A percentile compares a stretch with the other conserved stretches of the same genome.
phyloP scores from a whole-genome alignment of 2,113 vertebrate genomes.

The Eidolon helvum region DNA sequence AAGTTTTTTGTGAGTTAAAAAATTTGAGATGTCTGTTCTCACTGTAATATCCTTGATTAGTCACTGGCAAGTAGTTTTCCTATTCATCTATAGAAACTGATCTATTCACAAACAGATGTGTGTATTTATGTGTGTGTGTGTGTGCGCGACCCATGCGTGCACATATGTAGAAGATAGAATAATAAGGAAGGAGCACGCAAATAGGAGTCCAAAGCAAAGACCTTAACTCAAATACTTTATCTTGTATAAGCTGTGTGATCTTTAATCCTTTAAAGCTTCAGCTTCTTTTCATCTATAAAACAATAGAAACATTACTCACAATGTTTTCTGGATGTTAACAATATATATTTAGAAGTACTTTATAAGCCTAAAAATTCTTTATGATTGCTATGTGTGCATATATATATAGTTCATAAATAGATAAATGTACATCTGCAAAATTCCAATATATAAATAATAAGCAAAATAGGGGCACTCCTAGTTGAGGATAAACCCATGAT shows the following conservation, averaged over 20 bases:
- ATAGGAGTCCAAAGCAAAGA: not conserved
- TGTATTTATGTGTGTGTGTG: not conserved
- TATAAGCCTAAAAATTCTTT: constrained; percentile 7
- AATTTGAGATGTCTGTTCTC: not conserved
- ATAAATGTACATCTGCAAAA: not conserved
- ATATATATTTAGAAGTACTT: not conserved
- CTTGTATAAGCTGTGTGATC: not conserved
- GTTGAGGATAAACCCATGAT: not conserved
- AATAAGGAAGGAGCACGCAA: not conserved
- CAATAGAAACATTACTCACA: not conserved
- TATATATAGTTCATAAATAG: not conserved
- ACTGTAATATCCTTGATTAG: not conserved
- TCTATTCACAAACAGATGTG: not conserved
- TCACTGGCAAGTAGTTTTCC: not conserved
- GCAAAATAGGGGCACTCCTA: not conserved
- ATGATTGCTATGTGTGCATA: not conserved
- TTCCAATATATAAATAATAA: not conserved
- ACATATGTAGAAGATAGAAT: not conserved
- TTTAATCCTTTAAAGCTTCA: not conserved
- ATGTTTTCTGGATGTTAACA: constrained; percentile 18
- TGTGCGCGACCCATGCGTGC: not conserved
- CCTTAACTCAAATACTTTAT: not conserved
- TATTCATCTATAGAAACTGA: not conserved
- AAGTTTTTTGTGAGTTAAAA: not conserved
- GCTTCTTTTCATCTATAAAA: not conserved